Evolutionary conservation across 1,140 invertebrate genomes (phyloP).

Genomic region (Antheraea mylitta): DNA sequence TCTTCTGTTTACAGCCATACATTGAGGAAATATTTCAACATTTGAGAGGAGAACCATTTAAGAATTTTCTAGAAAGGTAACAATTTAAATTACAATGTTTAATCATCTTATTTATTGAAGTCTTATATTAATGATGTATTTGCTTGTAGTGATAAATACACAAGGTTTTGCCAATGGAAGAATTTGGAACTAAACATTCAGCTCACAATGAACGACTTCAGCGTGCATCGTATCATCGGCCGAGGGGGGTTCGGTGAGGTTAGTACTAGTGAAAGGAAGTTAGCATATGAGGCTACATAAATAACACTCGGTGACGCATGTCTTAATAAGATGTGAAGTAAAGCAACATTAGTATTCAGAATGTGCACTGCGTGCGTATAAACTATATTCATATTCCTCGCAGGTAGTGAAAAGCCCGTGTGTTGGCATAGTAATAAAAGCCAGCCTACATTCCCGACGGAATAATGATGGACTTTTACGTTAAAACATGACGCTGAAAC

Average conservation of each 20-base stretch:
- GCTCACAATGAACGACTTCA: slow-evolving; percentile 99
- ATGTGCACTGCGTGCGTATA: slow-evolving; percentile 21
- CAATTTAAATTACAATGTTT: background rate
- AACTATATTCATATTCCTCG: slow-evolving; percentile 30
- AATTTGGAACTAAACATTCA: slow-evolving; percentile 99
- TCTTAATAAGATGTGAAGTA: slow-evolving; percentile 19
- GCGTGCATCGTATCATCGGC: slow-evolving; percentile 99
- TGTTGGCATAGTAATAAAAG: slow-evolving; percentile 25
- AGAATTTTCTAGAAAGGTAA: slow-evolving; percentile 98
- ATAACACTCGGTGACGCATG: slow-evolving; percentile 22
- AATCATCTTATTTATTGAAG: background rate
- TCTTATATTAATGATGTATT: background rate
- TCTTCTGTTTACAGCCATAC: slow-evolving; percentile 89
- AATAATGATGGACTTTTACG: slow-evolving; percentile 29
- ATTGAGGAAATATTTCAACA: slow-evolving; percentile 99
- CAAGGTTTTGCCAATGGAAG: slow-evolving; percentile 99
- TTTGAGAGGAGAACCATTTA: slow-evolving; percentile 97
- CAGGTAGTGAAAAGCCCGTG: slow-evolving; percentile 22
- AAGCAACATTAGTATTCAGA: slow-evolving; percentile 27
- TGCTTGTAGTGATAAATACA: slow-evolving; percentile 96
- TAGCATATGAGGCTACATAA: background rate
- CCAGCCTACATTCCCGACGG: slow-evolving; percentile 18
- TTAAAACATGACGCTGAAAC: background rate
- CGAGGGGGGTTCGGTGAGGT: slow-evolving; percentile 98
- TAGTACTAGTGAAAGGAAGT: slow-evolving; percentile 24